Percentiles rank a stretch among this genome's conserved stretches.
Conservation (phyloP, 2,888 invertebrate species). For the Eristalinus sepulchralis region DNA sequence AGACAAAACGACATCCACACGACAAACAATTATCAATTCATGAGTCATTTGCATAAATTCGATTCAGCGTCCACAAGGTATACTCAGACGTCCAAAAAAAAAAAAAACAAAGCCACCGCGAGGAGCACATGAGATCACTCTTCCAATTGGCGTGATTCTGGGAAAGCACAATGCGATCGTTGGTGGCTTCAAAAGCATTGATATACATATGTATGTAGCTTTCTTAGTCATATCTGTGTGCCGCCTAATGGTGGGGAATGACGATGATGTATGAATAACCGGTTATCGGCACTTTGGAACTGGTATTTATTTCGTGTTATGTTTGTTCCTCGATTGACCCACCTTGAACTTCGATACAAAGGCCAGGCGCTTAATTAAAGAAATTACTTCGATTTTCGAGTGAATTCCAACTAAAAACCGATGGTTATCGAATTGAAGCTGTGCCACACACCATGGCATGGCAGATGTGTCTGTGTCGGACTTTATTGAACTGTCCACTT, state of each 20-base stretch:
- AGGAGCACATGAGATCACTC: background rate
- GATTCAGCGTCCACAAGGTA: background rate
- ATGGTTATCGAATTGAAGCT: background rate
- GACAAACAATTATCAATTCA: constrained; percentile 23
- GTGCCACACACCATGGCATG: too few relatives aligned
- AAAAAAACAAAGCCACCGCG: background rate
- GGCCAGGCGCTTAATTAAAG: background rate
- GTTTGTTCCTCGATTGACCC: background rate
- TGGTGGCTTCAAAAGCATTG: background rate
- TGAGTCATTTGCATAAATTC: constrained; percentile 30
- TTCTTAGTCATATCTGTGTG: background rate
- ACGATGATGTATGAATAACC: background rate
- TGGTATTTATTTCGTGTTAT: background rate
- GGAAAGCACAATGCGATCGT: background rate
- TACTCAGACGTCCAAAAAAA: too few relatives aligned
- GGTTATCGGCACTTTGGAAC: background rate
- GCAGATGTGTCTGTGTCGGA: background rate
- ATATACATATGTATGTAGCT: too few relatives aligned
- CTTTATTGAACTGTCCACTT: too few relatives aligned
- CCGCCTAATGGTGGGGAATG: background rate
- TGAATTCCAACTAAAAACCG: background rate
- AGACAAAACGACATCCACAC: background rate
- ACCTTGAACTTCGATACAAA: background rate
- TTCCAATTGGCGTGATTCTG: background rate
- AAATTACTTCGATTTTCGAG: background rate